A percentile compares a stretch with the other conserved stretches of the same genome.
These are phyloP conservation scores for Podarcis raffonei DNA, from an alignment of 2,113 vertebrate species.

Conservation along the genomic window DNA sequence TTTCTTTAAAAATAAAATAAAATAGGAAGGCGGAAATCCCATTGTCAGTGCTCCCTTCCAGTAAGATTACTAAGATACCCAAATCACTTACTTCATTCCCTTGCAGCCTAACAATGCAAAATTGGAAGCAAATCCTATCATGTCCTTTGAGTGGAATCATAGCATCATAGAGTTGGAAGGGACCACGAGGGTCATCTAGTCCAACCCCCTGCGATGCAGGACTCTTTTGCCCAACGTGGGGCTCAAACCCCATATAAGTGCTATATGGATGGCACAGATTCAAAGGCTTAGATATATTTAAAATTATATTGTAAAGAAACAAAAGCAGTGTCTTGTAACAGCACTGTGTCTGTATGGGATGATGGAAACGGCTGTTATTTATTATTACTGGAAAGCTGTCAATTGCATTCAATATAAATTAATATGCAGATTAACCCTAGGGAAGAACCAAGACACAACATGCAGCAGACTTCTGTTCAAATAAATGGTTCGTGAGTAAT, in stretches of 20 bases:
- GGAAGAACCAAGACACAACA: conserved; percentile 6
- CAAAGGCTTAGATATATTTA: not conserved
- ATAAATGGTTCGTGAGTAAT: conserved; percentile 24
- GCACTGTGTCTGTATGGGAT: not conserved
- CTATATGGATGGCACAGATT: not conserved
- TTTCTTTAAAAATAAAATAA: too few relatives aligned
- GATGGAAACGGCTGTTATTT: not conserved
- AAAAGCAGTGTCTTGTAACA: not conserved
- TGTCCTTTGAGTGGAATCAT: too few relatives aligned
- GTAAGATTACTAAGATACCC: not conserved
- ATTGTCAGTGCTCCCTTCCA: not conserved
- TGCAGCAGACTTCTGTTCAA: not conserved
- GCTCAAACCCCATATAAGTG: too few relatives aligned
- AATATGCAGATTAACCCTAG: conserved; percentile 16
- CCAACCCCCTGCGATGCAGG: too few relatives aligned
- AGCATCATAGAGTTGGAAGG: too few relatives aligned
- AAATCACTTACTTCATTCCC: not conserved
- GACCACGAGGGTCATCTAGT: too few relatives aligned
- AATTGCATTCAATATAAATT: conserved; percentile 21
- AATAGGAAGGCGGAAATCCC: not conserved
- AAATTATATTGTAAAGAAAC: too few relatives aligned
- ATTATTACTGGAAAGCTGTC: conserved; percentile 22
- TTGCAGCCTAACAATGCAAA: not conserved
- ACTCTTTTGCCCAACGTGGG: too few relatives aligned
- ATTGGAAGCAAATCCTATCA: too few relatives aligned